These are phyloP conservation scores for Theonella swinhoei DNA, from an alignment of 37 sponge, comb jelly and placozoan genomes.

Conservation along the genomic window DNA sequence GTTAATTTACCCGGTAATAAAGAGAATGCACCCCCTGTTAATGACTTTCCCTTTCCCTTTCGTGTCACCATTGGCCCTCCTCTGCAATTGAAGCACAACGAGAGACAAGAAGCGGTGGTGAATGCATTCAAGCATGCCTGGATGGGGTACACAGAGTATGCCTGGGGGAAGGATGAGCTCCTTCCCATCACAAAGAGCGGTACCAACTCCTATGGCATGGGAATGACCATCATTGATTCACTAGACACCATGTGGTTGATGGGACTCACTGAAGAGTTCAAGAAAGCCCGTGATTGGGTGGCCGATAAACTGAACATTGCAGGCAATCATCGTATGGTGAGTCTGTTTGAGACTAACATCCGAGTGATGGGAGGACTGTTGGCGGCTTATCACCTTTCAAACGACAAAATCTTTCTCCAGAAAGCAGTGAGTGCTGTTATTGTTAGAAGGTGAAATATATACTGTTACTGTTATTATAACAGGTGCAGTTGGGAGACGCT, in stretches of 20 bases:
- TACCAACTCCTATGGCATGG: constrained; percentile 62
- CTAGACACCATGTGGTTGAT: constrained; percentile 95
- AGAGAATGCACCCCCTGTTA: too few species aligned
- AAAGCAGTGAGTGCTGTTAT: constrained; percentile 79
- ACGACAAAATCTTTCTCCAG: constrained; percentile 76
- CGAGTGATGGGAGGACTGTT: constrained; percentile 91
- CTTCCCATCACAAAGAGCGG: constrained; percentile 56
- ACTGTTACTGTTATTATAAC: neutral
- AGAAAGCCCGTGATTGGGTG: constrained; percentile 84
- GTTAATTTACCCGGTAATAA: too few species aligned
- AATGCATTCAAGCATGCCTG: constrained; percentile 88
- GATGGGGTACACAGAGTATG: constrained; percentile 81
- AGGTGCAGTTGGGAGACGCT: constrained; percentile 81
- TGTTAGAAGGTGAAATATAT: too few species aligned
- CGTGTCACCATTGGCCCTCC: too few species aligned
- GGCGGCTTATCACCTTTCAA: constrained; percentile 83
- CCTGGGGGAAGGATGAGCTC: constrained; percentile 92
- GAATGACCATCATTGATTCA: constrained; percentile 89
- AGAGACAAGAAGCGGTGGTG: constrained; percentile 74
- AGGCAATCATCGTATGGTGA: constrained; percentile 63
- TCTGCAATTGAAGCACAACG: constrained; percentile 30
- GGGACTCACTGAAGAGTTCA: constrained; percentile 84
- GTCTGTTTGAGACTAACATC: constrained; percentile 94
- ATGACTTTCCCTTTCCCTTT: too few species aligned
- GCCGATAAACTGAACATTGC: constrained; percentile 38